These are phyloP conservation scores for Mus pahari DNA, from an alignment of 2,113 vertebrate genomes.

Conservation along the genomic window DNA sequence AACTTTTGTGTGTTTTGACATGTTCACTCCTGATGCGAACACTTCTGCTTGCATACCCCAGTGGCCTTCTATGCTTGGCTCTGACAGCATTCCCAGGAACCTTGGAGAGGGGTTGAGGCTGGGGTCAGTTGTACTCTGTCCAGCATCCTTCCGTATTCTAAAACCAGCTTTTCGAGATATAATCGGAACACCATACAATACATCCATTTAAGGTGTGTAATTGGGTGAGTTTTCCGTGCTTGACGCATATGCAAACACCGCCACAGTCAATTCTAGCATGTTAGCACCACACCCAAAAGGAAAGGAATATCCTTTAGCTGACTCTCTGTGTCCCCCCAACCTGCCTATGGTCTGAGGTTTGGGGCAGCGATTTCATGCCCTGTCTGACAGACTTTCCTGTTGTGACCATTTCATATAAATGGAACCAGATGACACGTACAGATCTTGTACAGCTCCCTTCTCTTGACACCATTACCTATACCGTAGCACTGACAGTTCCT, in stretches of 20 bases:
- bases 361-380: background rate
- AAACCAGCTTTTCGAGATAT: background rate
- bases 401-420: background rate
- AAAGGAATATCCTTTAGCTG: background rate
- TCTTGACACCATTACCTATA: background rate
- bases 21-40: background rate
- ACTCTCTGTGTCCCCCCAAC: background rate
- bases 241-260: background rate
- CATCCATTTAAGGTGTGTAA: background rate
- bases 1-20: background rate
- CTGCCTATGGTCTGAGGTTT: background rate
- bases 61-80: background rate
- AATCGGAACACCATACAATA: background rate
- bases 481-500: background rate
- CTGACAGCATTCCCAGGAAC: background rate
- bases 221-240: background rate
- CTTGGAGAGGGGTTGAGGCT: background rate
- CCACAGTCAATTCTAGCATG: background rate
- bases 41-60: background rate
- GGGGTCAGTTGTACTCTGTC: background rate
- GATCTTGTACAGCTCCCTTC: background rate
- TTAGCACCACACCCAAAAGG: background rate
- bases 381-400: background rate
- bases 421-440: accelerated
- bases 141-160: background rate